Percentiles rank a stretch among this genome's conserved stretches.
These are phyloP conservation scores for Galago senegalensis DNA, from an alignment of 2,797 vertebrate species.

Conservation along the genomic window DNA sequence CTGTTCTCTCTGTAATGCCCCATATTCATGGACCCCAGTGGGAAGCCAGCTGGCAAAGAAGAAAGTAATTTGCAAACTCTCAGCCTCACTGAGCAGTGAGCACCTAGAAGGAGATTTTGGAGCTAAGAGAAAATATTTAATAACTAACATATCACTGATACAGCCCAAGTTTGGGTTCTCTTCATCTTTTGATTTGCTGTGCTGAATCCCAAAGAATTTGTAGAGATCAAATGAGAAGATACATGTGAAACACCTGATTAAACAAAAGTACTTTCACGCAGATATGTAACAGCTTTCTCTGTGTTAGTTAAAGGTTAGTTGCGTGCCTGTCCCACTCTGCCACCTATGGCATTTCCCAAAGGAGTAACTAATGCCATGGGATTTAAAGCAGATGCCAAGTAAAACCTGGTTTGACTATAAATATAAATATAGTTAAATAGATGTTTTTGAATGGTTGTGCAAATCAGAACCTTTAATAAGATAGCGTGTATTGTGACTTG, in stretches of 20 bases:
- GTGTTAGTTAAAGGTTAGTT: neutral
- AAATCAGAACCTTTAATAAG: conserved; percentile 20
- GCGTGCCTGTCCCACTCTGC: neutral
- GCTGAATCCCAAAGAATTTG: neutral
- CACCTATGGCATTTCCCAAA: neutral
- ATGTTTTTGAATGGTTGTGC: neutral
- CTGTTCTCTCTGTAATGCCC: neutral
- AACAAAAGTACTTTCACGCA: neutral
- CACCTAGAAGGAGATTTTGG: neutral
- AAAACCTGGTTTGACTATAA: neutral
- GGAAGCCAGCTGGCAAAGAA: neutral
- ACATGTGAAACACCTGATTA: neutral
- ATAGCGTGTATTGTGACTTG: neutral
- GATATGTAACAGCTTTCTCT: neutral
- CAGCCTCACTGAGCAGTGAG: neutral
- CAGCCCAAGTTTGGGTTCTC: neutral
- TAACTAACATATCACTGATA: neutral
- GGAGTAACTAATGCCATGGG: neutral
- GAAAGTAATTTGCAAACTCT: conserved; percentile 16
- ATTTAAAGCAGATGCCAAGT: neutral
- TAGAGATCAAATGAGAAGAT: neutral
- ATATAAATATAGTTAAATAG: neutral
- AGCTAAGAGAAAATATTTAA: neutral
- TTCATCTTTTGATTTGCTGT: neutral
- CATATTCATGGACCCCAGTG: neutral